Evolutionary conservation across 2,113 vertebrate species (phyloP).

Genomic region (Mus spicilegus): DNA sequence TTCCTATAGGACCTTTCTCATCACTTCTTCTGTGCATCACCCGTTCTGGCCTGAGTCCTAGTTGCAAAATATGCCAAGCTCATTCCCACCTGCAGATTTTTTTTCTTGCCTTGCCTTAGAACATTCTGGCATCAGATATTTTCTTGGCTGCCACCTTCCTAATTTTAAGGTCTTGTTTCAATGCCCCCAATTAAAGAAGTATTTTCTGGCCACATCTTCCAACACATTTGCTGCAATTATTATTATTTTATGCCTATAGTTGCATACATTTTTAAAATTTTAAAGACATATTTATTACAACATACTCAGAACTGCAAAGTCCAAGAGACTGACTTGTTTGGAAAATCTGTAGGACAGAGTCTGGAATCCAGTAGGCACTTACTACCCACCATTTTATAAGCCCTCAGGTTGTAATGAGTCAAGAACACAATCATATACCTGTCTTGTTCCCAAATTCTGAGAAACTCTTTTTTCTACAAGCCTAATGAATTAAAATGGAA

Average conservation of each 20-base stretch:
- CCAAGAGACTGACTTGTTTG: neutral
- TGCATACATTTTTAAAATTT: neutral
- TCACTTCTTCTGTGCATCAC: neutral
- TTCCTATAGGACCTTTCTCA: neutral
- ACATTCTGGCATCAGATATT: conserved; percentile 4
- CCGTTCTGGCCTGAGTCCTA: neutral
- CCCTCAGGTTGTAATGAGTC: neutral
- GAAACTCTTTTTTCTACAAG: neutral
- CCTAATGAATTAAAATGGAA: neutral
- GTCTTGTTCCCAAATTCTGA: neutral
- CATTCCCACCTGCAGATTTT: conserved; percentile 7
- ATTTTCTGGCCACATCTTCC: neutral
- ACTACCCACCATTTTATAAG: neutral
- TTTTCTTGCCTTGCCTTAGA: neutral
- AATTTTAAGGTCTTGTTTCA: conserved; percentile 45
- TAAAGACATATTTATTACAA: neutral
- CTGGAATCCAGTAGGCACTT: neutral
- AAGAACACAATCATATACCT: neutral
- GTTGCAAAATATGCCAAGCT: conserved; percentile 17
- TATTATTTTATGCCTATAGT: neutral
- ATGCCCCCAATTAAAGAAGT: neutral
- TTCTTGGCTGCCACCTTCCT: neutral
- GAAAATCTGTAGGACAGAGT: neutral
- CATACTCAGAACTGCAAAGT: neutral
- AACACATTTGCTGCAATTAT: neutral